Evolutionary conservation across 23 tunicate genomes (phyloP).

Genomic region (Trididemnum miniatum): DNA sequence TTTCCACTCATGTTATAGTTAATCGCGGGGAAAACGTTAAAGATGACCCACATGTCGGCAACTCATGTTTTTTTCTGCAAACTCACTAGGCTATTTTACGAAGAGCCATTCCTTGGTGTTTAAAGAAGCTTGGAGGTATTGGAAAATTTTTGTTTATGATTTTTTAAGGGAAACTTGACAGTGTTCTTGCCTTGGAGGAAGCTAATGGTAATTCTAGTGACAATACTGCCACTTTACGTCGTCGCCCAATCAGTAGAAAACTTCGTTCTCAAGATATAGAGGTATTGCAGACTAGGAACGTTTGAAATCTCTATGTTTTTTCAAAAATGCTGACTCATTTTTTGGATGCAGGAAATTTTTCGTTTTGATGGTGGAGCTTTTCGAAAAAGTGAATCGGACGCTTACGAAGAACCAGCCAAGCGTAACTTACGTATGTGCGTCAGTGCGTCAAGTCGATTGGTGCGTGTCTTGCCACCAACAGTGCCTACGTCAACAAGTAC

Average conservation of each 20-base stretch:
- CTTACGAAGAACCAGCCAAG: neutral
- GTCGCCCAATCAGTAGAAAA: slow-evolving; percentile 60
- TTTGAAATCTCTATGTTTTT: too few species aligned
- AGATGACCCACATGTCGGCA: too few species aligned
- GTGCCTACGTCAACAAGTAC: too few species aligned
- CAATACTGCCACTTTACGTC: slow-evolving; percentile 58
- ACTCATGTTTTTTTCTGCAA: too few species aligned
- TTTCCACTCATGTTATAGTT: too few species aligned
- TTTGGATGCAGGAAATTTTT: slow-evolving; percentile 13
- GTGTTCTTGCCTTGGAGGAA: slow-evolving; percentile 79
- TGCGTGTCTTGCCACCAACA: slow-evolving; percentile 56
- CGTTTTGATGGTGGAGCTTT: neutral
- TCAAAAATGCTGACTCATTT: neutral
- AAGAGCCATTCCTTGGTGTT: too few species aligned
- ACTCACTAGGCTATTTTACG: too few species aligned
- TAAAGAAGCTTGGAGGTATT: too few species aligned
- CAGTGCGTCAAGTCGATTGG: slow-evolving; percentile 33
- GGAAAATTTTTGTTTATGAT: too few species aligned
- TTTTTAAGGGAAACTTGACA: slow-evolving; percentile 62
- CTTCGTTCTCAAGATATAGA: slow-evolving; percentile 55
- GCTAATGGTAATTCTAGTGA: slow-evolving; percentile 30
- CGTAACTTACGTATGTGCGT: neutral
- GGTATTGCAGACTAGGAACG: too few species aligned
- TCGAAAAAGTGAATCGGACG: neutral
- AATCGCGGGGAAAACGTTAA: too few species aligned